Conservation (phyloP, 2,113 vertebrate species). For the Scartelaos histophorus region DNA sequence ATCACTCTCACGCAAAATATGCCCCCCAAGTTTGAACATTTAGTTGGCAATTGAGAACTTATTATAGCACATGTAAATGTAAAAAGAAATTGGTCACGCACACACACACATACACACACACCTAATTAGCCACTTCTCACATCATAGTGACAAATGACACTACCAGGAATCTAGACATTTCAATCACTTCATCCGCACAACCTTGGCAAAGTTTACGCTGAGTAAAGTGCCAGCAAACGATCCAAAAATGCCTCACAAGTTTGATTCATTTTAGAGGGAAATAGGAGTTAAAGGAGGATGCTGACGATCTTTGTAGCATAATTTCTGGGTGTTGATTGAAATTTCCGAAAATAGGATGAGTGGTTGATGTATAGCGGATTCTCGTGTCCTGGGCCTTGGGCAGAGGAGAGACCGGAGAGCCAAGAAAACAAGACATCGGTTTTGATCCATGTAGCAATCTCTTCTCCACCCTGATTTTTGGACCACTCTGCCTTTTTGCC, state of each 20-base stretch:
- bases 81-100: conserved; percentile 43
- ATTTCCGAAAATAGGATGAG: conserved; percentile 47
- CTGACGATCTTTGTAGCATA: conserved; percentile 31
- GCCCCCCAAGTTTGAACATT: conserved; percentile 29
- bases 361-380: conserved; percentile 47
- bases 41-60: conserved; percentile 69
- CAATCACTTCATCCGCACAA: conserved; percentile 60
- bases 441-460: conserved; percentile 36
- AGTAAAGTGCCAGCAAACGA: conserved; percentile 76
- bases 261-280: conserved; percentile 37
- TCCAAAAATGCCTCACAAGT: conserved; percentile 56
- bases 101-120: conserved; percentile 29
- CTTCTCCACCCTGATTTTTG: conserved; percentile 40
- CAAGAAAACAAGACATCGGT: conserved; percentile 30
- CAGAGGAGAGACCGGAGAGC: conserved; percentile 63
- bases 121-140: conserved; percentile 54
- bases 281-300: conserved; percentile 9
- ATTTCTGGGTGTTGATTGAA: conserved; percentile 46
- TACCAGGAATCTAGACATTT: conserved; percentile 51
- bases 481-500: conserved; percentile 25
- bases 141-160: conserved; percentile 57
- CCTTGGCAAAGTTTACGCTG: conserved; percentile 74
- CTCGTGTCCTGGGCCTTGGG: conserved; percentile 39
- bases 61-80: conserved; percentile 62
- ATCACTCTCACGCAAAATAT: conserved; percentile 37